These are phyloP conservation scores for Cephus pygmeus DNA, from an alignment of 2,888 invertebrate genomes.

Conservation along the genomic window DNA sequence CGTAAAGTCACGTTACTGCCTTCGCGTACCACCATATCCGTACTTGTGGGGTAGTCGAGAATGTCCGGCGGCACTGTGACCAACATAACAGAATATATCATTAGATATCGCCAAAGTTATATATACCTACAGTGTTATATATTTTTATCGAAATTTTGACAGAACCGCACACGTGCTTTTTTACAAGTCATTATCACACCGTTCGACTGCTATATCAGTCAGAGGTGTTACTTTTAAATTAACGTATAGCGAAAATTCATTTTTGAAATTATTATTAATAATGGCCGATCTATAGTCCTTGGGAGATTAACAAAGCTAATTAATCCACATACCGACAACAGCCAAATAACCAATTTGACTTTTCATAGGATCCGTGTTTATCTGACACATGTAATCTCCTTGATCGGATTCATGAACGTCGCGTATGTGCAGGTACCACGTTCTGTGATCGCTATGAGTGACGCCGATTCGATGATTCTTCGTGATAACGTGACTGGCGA, in stretches of 20 bases:
- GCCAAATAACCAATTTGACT: constrained; percentile 75
- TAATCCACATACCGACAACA: constrained; percentile 72
- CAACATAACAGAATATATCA: background rate
- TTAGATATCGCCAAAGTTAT: too few species aligned
- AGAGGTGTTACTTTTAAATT: too few species aligned
- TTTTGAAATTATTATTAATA: too few species aligned
- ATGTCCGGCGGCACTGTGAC: constrained; percentile 81
- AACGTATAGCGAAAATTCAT: too few species aligned
- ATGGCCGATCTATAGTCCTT: too few species aligned
- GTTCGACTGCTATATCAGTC: too few species aligned
- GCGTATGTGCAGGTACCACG: constrained; percentile 84
- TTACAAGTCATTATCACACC: too few species aligned
- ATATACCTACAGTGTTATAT: too few species aligned
- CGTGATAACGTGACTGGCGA: constrained; percentile 89
- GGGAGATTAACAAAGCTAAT: too few species aligned
- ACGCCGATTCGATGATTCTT: constrained; percentile 89
- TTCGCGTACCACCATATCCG: constrained; percentile 82
- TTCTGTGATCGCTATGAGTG: constrained; percentile 81
- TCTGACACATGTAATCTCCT: constrained; percentile 87
- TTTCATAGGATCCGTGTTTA: constrained; percentile 82
- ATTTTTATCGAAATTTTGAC: too few species aligned
- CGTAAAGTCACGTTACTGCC: constrained; percentile 80
- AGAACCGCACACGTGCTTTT: too few species aligned
- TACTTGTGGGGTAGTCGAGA: constrained; percentile 77
- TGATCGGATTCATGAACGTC: constrained; percentile 83